Evolutionary conservation across 1,140 invertebrate species (phyloP).

Genomic region (Halictus rubicundus): DNA sequence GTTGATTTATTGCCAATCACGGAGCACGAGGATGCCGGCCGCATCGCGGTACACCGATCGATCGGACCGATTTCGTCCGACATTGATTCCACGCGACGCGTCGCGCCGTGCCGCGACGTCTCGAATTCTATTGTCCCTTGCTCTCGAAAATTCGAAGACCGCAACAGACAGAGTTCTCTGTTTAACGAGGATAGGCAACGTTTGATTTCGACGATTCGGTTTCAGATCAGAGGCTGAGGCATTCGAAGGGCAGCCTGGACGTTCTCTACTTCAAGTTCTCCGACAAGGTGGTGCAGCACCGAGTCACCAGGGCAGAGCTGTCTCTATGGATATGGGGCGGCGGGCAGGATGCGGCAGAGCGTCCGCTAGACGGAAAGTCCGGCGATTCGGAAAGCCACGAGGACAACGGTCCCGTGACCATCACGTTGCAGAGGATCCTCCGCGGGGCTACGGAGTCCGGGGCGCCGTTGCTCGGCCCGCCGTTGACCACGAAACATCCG

Average conservation of each 20-base stretch:
- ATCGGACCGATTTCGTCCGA: background rate
- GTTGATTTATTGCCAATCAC: conserved; percentile 60
- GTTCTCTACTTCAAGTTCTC: conserved; percentile 83
- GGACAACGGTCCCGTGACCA: conserved; percentile 66
- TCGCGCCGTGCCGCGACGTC: too few species aligned
- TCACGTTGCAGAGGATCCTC: conserved; percentile 76
- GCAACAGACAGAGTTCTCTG: too few species aligned
- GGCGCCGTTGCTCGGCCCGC: conserved; percentile 68
- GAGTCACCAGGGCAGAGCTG: conserved; percentile 80
- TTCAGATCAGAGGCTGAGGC: conserved; percentile 80
- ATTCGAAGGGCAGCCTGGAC: conserved; percentile 77
- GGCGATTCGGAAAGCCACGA: conserved; percentile 47
- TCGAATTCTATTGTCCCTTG: too few species aligned
- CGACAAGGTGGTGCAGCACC: conserved; percentile 81
- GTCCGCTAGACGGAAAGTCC: conserved; percentile 24
- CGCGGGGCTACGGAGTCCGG: conserved; percentile 68
- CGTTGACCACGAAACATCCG: conserved; percentile 75
- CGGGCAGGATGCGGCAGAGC: conserved; percentile 37
- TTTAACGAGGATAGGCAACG: too few species aligned
- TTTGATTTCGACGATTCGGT: conserved; percentile 21
- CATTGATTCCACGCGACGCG: background rate
- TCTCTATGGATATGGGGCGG: conserved; percentile 81
- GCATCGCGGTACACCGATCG: background rate
- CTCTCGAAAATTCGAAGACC: background rate
- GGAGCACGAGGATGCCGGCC: background rate